Evolutionary conservation across 2,113 vertebrate species (phyloP), one percentile per base, ranked within the genome.

Genomic region (Ammodytes dubius): DNA sequence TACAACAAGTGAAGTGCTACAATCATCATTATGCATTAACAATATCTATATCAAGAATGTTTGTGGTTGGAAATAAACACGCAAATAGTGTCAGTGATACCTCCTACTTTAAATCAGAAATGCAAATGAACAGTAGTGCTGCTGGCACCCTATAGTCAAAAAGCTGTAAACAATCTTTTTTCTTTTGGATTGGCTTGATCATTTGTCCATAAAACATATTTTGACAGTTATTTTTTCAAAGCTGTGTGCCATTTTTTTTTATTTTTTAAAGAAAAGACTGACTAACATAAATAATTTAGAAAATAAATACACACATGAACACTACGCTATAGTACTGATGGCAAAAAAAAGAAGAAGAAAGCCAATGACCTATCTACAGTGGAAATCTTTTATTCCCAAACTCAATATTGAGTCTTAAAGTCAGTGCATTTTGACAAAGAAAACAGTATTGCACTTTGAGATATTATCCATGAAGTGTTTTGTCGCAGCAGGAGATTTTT

Each of bases 231-330:
- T 54, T 92, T 96, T 64, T 49, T 92, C 96, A 86, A 80, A 93
- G 84, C 77, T 96, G 17, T 63, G 35, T 76, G 78, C 66, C 57
- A 68, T 79, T 56, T 82, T 46, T 37, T 56, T 96, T 94, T 94
- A 97, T 97, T 97, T 97, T 96, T 97, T 96, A 97, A 27, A 2
- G 95, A 97, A 97, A 94, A 95, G 58, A 69, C 37, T 93, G 6
- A 70, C n/a, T 14, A 74, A 97, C 95, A 98, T 97, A 98, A 99
- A 98, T 98, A 98, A 95, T 96, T 95, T 92, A 96, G 95, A 96
- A 89, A 97, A 98, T 97, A 98, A 98, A 99, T 97, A 98, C 95
- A 96, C 97, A 96, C 94, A 72, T 40, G 11, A 39, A 74, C 77
- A 79, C 67, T 70, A 39, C 79, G 60, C 14, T 77, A 50, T 67